Evolutionary conservation across 2,888 invertebrate species (phyloP), one percentile per base, ranked within the genome.

Genomic region (Tetheella fluctuosa): DNA sequence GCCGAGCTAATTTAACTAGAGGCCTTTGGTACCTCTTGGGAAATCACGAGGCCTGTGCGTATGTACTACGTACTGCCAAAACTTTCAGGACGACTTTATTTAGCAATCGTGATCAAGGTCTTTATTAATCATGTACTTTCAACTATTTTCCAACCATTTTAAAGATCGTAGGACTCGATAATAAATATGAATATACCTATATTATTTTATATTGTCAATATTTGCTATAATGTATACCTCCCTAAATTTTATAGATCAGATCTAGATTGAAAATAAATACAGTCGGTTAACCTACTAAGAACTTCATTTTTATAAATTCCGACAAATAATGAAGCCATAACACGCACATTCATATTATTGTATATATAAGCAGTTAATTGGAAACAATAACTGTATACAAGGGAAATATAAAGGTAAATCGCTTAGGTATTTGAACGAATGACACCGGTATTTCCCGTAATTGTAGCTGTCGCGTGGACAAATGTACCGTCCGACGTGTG

Each of bases 381-480:
- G 70, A 72, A 73, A 79, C 74, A 74, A 76, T 78, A 74, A 75
- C 68, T 62, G 70, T 64, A 61, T 68, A 64, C 61, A 59, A 55
- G 64, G 52, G 57, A 58, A 62, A 65, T 66, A 74, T 80, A 73
- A 73, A 85, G 78, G 79, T 83, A 84, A 83, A 85, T 85, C 76
- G 82, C 78, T 77, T 73, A 81, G 82, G 83, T 83, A 81, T 83
- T 81, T 80, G 77, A 81, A 85, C 81, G 83, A 85, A 86, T 84
- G 85, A 78, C 80, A 71, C 82, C 77, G 80, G 83, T 86, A 80
- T 85, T 83, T 83, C 81, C 81, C 70, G 90, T 91, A 92, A 92
- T 91, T 90, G 91, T 83, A 81, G 82, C 89, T 90, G 91, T 91
- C 90, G 80, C 70, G 77, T 71, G 84, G 84, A 91, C 87, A 89